Base-by-base conservation (phyloP, 2,113 vertebrate species). In the Sinocyclocheilus grahami region DNA sequence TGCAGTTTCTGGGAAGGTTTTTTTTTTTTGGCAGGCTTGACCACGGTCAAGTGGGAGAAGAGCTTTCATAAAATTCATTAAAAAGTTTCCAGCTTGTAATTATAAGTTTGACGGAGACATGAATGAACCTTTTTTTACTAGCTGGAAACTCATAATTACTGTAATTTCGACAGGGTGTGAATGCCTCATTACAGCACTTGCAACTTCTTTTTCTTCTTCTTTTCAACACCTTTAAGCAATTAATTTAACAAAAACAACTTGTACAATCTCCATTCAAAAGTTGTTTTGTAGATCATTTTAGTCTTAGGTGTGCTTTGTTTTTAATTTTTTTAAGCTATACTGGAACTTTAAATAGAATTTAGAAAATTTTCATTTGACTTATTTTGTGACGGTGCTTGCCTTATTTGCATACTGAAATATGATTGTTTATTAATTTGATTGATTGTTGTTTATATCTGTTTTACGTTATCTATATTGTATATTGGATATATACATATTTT, bases 1-100 rank as follows among this genome's bases (percentile, higher is more conserved):
- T 33, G 1, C 8, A 62, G 58, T 22, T 62, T 72, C 9, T 1
- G 37, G 75, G 48, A 30, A 71, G 27, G 30, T 20, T 8, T 74
- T 22, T 24, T 42, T 75, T 75, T n/a, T 76, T 76, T 27, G 3
- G 12, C 74, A 24, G 42, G 22, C 30, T 78, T 55, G 72, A 75
- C 74, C 74, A 76, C 12, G 42, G 12, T 55, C 51, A 78, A 78
- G 51, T 53, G 76, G 48, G 76, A 78, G 76, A 78, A 53, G 76
- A 78, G 76, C 76, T 78, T 78, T 78, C 76, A 78, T 55, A 10
- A 78, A 78, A 78, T 78, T 78, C 51, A 55, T 78, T 78, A 78
- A 78, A 78, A 78, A 78, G 76, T 78, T 78, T 33, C 76, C 27
- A 30, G 27, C 76, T 51, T 76, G 74, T 76, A 76, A 76, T 76